Evolutionary conservation across 64 coral and sea anemone species (phyloP).

Genomic region (Montipora capricornis): DNA sequence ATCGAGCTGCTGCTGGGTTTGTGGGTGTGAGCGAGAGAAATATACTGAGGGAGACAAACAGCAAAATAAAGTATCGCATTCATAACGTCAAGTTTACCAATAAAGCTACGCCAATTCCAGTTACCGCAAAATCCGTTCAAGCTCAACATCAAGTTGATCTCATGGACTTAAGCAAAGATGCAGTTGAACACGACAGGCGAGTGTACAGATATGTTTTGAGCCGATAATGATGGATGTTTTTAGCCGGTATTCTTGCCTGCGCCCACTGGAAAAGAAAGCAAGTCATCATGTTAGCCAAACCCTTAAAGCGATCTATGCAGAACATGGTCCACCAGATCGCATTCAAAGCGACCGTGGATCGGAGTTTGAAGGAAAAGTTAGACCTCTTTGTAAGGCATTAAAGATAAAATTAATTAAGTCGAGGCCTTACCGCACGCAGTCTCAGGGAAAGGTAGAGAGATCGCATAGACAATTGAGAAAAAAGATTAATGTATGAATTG

Average conservation of each 20-base stretch:
- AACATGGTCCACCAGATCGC: too few species aligned
- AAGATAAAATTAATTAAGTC: neutral
- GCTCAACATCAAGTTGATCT: slow-evolving; percentile 63
- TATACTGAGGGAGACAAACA: neutral
- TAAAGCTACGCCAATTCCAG: slow-evolving; percentile 35
- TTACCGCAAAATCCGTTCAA: slow-evolving; percentile 36
- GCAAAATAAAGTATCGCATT: neutral
- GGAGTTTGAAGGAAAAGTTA: too few species aligned
- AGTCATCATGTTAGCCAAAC: neutral
- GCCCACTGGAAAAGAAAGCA: slow-evolving; percentile 42
- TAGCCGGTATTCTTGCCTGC: slow-evolving; percentile 49
- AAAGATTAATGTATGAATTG: slow-evolving; percentile 3
- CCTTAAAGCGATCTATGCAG: too few species aligned
- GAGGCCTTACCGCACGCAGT: slow-evolving; percentile 59
- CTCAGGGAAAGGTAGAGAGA: slow-evolving; percentile 51
- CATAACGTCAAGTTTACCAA: slow-evolving; percentile 47
- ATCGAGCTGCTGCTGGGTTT: too few species aligned
- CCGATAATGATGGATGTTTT: neutral
- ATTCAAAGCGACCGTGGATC: too few species aligned
- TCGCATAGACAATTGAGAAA: slow-evolving; percentile 22
- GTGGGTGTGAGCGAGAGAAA: neutral
- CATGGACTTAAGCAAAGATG: slow-evolving; percentile 30
- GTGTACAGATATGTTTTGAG: too few species aligned
- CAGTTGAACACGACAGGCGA: neutral
- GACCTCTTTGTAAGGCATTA: too few species aligned